Evolutionary conservation across 2,797 vertebrate genomes (phyloP), one percentile per base, ranked within the genome.

Genomic region (Cirrhinus mrigala): DNA sequence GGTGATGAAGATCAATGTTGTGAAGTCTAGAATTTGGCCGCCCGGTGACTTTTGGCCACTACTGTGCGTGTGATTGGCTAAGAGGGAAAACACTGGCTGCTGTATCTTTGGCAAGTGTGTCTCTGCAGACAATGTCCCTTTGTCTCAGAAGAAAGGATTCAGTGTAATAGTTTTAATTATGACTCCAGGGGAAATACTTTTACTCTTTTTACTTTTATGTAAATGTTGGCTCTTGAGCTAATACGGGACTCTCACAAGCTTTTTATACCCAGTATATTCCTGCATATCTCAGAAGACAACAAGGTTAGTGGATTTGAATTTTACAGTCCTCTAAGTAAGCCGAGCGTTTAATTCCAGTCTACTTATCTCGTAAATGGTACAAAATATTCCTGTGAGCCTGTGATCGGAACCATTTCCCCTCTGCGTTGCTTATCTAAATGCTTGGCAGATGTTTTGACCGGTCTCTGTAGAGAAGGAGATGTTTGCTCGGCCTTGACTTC

Each of bases 91-190:
- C 64, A 84, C 86, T 82, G 76, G 80, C 92, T 85, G 83, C 79
- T 87, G 83, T 90, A 85, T 85, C 86, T 91, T 88, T 88, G 90
- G 90, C 90, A 91, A 92, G 92, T 89, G 82, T 90, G 88, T 90
- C 76, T 7, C 68, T 68, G 40, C 60, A 90, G 81, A 95, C 94
- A 96, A 93, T 88, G 92, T 83, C 76, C 87, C 93, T 92, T 94
- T 96, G 94, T 96, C 88, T 92, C 70, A 89, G 64, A 92, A 92
- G 91, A 95, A 94, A 90, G 89, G 87, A 89, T 87, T 44, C 89
- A 89, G 91, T 94, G 92, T 93, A 85, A 93, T 79, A 86, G 90
- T 89, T 90, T 78, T 90, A 92, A 94, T 91, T 92, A 91, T 89
- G 89, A 90, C 91, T 90, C 81, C 52, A 84, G 90, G 88, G 84